A percentile compares a stretch with the other conserved stretches of the same genome.
Evolutionary conservation across 2,113 vertebrate genomes (phyloP).

Genomic region (Pelvicachromis taeniatus): DNA sequence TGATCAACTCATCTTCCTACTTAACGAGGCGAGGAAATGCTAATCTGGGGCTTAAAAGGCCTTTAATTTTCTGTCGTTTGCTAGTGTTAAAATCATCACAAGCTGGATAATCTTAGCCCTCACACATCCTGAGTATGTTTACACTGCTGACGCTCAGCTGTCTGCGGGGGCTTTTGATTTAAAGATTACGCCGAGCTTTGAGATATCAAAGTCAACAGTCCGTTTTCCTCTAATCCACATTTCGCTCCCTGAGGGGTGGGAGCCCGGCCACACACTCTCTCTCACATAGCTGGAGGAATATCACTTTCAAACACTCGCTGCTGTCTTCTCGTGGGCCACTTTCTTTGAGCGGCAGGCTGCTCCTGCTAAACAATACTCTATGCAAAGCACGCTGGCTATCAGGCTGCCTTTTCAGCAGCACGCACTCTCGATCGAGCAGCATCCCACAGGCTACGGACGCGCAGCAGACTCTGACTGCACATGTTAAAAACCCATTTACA

Average conservation of each 20-base stretch:
- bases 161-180: conserved; percentile 57
- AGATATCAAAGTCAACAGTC: conserved; percentile 63
- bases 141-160: conserved; percentile 37
- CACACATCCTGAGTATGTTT: conserved; percentile 48
- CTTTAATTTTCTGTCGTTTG: conserved; percentile 69
- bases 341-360: neutral
- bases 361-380: neutral
- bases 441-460: neutral
- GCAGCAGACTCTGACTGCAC: neutral
- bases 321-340: neutral
- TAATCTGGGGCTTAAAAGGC: conserved; percentile 63
- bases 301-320: conserved; percentile 1
- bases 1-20: conserved; percentile 44
- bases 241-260: neutral
- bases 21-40: conserved; percentile 58
- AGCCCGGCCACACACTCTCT: neutral
- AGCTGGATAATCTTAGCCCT: conserved; percentile 55
- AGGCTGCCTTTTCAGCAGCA: neutral
- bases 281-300: neutral
- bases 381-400: neutral
- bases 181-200: conserved; percentile 57
- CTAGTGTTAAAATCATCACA: conserved; percentile 56
- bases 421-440: neutral
- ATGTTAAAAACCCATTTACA: neutral
- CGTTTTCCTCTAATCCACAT: conserved; percentile 34